These are phyloP conservation scores for Metaphire vulgaris DNA, from an alignment of 1,140 invertebrate genomes.

Conservation along the genomic window DNA sequence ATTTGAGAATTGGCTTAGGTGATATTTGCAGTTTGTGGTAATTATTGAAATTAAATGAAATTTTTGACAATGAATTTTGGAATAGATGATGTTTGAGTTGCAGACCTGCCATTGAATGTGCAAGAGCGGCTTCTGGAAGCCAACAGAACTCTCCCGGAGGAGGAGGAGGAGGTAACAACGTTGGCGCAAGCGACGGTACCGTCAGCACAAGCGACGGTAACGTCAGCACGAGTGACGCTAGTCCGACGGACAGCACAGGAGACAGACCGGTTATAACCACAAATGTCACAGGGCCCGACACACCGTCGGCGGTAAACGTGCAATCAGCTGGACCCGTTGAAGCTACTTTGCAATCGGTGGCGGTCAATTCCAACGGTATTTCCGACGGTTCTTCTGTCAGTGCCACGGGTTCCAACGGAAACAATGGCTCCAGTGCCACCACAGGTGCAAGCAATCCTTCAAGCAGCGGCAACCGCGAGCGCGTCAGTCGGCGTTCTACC, in stretches of 20 bases:
- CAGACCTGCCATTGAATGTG: neutral
- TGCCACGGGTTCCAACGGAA: conserved; percentile 1
- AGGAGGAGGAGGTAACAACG: no score
- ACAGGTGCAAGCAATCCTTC: conserved; percentile 27
- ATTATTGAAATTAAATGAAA: no score
- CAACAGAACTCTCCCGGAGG: neutral
- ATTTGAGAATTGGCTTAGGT: no score
- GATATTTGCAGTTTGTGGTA: no score
- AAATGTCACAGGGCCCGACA: neutral
- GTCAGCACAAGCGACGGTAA: no score
- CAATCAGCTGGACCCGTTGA: no score
- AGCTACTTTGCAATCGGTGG: no score
- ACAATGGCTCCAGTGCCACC: no score
- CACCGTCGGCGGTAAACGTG: neutral
- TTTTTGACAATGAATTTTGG: no score
- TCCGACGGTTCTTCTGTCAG: neutral
- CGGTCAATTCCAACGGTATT: neutral
- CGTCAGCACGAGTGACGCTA: neutral
- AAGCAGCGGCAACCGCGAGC: conserved; percentile 33
- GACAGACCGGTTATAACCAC: no score
- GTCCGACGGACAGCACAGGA: conserved; percentile 1
- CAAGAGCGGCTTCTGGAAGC: neutral
- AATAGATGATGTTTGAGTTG: no score
- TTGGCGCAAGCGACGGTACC: no score
- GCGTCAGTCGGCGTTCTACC: conserved; percentile 52